Base-by-base conservation (phyloP, 2,888 invertebrate genomes). In the Eupithecia exiguata region DNA sequence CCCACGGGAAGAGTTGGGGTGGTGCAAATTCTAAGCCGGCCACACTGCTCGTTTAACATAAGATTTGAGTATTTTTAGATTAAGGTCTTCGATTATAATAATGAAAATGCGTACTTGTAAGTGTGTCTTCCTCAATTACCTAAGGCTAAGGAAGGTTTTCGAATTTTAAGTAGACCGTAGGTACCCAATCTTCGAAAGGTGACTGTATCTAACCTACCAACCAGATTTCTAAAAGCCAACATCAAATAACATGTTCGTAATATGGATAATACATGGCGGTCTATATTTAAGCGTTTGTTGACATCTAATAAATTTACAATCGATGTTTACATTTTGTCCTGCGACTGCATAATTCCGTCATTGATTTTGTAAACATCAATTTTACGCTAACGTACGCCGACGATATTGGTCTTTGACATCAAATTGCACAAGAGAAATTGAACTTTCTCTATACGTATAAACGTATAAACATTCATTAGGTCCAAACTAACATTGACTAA, bases 241-340 rank as follows among this genome's bases (percentile, higher is more conserved):
- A 40, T 66, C 40, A 66, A 66, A 43, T 43, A 49, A 9, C 61
- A 67, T 70, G 71, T 73, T 67, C 35, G 73, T 73, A 68, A 72
- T 70, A 46, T 49, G 6, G 36, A 38, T 63, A 72, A 62, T 46
- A 46, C 36, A 62, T 63, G 30, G 36, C 21, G 43, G 36, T 36
- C n/a, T 61, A 73, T 75, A 72, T 66, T 40, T 53, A 69, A 71
- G 62, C 58, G 46, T 74, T 74, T 74, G 61, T 74, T 74, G 72
- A 77, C 75, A 72, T 70, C 74, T 73, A 65, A 69, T 69, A 16
- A 43, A 43, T 69, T 65, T 43, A 67, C 65, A 66, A 71, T 74
- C 40, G 10, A 72, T 69, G 36, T 72, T 66, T 67, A 66, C 25
- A 14, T 58, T 58, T 25, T 53, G n/a, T 40, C 38, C 16, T 25